Percentiles rank a stretch among this genome's conserved stretches.
phyloP scores from a whole-genome alignment of 1,140 invertebrate genomes.

The Sitophilus oryzae region DNA sequence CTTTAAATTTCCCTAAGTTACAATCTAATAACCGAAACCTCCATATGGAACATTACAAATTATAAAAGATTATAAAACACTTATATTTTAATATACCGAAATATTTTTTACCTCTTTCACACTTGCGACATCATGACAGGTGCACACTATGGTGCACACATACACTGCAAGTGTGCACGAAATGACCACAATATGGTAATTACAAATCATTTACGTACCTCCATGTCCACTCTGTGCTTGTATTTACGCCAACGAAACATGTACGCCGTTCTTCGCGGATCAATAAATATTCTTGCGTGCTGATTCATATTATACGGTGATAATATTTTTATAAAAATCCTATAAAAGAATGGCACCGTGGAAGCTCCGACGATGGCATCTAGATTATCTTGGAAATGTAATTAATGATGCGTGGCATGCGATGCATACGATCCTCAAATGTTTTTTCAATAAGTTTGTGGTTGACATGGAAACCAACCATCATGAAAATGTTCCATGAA shows the following conservation, averaged over 20 bases:
- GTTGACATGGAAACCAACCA: conserved; percentile 3
- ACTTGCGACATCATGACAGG: background rate
- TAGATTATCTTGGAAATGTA: background rate
- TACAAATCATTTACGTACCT: background rate
- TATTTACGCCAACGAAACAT: conserved; percentile 10
- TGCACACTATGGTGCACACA: background rate
- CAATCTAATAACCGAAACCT: no score
- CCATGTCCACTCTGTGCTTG: conserved; percentile 13
- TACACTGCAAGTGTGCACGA: background rate
- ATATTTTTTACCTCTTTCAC: background rate
- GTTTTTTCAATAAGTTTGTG: conserved; percentile 6
- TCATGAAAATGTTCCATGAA: no score
- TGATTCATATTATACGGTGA: conserved; percentile 7
- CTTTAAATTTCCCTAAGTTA: no score
- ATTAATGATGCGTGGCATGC: background rate
- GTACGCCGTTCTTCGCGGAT: background rate
- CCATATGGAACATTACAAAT: no score
- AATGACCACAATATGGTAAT: conserved; percentile 5
- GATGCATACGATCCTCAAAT: background rate
- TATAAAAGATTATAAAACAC: no score
- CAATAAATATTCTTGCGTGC: conserved; percentile 11
- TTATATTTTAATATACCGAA: no score
- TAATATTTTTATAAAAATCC: no score
- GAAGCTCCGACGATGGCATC: no score
- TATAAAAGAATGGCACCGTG: no score